Conservation (phyloP, 2,888 invertebrate genomes). For the Palloptera scutellata region DNA sequence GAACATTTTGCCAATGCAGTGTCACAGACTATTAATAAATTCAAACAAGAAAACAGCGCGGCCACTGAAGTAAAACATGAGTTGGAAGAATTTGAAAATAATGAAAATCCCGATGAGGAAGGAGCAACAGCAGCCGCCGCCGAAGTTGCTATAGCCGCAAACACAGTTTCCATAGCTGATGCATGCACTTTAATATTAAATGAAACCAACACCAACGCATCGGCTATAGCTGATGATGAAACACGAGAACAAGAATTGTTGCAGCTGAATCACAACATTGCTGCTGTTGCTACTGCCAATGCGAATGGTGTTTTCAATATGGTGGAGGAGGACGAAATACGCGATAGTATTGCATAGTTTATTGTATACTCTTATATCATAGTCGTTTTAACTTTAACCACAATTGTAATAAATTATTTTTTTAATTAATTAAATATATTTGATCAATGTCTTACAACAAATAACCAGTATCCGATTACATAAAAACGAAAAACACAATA, state of each 20-base stretch:
- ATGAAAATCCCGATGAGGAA: conserved; percentile 58
- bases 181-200: no score
- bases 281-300: neutral
- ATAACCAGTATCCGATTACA: neutral
- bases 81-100: conserved; percentile 54
- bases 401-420: neutral
- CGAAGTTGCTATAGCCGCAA: neutral
- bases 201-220: no score
- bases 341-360: conserved; percentile 30
- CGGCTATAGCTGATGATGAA: no score
- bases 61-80: neutral
- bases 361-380: conserved; percentile 18
- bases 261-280: no score
- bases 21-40: neutral
- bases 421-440: neutral
- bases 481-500: neutral
- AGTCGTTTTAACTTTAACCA: neutral
- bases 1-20: neutral
- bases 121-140: conserved; percentile 38
- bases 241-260: no score
- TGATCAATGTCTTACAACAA: neutral
- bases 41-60: conserved; percentile 10
- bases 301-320: neutral
- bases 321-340: neutral
- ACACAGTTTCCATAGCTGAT: no score